Conservation (phyloP, 2,888 invertebrate genomes). For the Luperina testacea region DNA sequence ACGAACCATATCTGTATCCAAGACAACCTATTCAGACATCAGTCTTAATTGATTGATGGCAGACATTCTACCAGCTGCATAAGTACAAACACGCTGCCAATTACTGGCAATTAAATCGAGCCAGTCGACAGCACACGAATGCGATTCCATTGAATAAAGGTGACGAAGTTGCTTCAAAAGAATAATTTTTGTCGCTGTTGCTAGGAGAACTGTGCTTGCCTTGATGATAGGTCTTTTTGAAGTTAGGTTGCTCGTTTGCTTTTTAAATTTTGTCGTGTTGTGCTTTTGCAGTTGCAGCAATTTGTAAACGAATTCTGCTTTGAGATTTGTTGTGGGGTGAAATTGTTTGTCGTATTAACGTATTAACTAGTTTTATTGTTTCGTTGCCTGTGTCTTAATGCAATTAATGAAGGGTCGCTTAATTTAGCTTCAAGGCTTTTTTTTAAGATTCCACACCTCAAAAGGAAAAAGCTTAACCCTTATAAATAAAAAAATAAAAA, state of each 20-base stretch:
- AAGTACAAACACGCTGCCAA: conserved; percentile 49
- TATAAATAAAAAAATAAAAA: too few species aligned
- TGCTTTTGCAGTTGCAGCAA: conserved; percentile 20
- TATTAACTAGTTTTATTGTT: not conserved
- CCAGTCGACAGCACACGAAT: conserved; percentile 48
- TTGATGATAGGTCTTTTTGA: conserved; percentile 59
- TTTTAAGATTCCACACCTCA: not conserved
- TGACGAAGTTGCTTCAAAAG: conserved; percentile 59
- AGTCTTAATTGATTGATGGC: conserved; percentile 48
- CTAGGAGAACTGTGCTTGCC: conserved; percentile 28
- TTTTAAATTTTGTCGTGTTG: conserved; percentile 45
- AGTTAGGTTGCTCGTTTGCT: conserved; percentile 54
- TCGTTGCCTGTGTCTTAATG: not conserved
- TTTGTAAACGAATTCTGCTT: conserved; percentile 46
- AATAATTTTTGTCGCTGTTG: conserved; percentile 46
- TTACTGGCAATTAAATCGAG: conserved; percentile 56
- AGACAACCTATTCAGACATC: conserved; percentile 23
- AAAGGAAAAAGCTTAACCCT: not conserved
- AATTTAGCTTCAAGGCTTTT: not conserved
- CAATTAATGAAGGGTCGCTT: not conserved
- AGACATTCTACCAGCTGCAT: conserved; percentile 21
- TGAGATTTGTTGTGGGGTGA: conserved; percentile 16
- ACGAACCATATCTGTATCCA: conserved; percentile 16
- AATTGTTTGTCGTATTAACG: conserved; percentile 5
- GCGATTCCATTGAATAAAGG: conserved; percentile 51